These are phyloP conservation scores for Tinea semifulvella DNA, from an alignment of 2,888 invertebrate species.

Conservation along the genomic window DNA sequence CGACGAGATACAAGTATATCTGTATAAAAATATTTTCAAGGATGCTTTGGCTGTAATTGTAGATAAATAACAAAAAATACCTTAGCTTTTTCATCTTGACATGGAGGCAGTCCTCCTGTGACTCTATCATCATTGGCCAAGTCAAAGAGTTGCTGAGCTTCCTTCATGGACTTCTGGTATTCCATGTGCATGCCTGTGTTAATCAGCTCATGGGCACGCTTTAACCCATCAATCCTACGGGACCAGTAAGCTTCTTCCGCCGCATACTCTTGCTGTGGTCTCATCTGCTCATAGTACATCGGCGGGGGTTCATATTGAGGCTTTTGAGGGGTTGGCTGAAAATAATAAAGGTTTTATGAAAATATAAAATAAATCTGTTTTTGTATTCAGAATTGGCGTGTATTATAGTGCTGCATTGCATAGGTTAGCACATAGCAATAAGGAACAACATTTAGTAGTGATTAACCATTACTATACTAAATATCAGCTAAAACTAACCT, in stretches of 20 bases:
- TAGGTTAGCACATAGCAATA: no score
- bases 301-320: slow-evolving; percentile 27
- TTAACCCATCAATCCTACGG: slow-evolving; percentile 48
- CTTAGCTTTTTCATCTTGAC: slow-evolving; percentile 57
- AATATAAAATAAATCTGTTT: slow-evolving; percentile 14
- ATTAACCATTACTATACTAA: no score
- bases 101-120: slow-evolving; percentile 45
- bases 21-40: no score
- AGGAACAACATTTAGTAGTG: no score
- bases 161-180: slow-evolving; percentile 53
- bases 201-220: slow-evolving; percentile 51
- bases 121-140: slow-evolving; percentile 40
- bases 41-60: no score
- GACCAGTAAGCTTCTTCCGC: slow-evolving; percentile 58
- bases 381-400: background rate
- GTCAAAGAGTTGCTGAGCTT: slow-evolving; percentile 50
- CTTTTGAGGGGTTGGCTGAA: slow-evolving; percentile 41
- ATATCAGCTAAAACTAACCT: background rate
- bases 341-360: slow-evolving; percentile 21
- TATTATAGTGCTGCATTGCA: no score
- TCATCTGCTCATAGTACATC: slow-evolving; percentile 34
- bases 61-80: no score
- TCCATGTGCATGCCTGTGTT: slow-evolving; percentile 48
- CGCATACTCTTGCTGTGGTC: slow-evolving; percentile 36
- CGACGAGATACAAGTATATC: no score